These are phyloP conservation scores for Orchesella flavescens DNA, from an alignment of 2,888 invertebrate genomes.

Conservation along the genomic window DNA sequence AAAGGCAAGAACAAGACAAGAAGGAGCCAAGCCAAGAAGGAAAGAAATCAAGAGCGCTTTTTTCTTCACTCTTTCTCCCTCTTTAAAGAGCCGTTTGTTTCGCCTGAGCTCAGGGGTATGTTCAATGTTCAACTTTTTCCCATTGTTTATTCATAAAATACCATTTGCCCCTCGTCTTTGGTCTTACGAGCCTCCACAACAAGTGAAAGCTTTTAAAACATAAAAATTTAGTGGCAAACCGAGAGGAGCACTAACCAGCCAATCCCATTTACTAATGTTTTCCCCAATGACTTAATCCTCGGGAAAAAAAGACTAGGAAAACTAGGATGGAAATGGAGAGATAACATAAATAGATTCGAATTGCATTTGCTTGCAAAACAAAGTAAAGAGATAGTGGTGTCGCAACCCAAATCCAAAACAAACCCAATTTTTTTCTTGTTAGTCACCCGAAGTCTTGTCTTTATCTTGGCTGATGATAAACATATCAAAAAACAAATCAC, in stretches of 20 bases:
- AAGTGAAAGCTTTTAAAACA: background rate
- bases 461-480: no score
- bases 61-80: constrained; percentile 15
- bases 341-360: background rate
- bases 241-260: background rate
- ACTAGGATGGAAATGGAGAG: background rate
- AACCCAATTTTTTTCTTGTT: no score
- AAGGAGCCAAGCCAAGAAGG: background rate
- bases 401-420: no score
- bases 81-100: constrained; percentile 38
- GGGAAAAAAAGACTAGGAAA: no score
- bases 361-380: background rate
- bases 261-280: constrained; percentile 1
- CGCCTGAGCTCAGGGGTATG: constrained; percentile 54
- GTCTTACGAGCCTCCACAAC: background rate
- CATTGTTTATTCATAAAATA: constrained; percentile 27
- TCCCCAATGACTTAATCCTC: constrained; percentile 18
- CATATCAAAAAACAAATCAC: no score
- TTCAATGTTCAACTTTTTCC: constrained; percentile 30
- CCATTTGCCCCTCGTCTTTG: background rate
- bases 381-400: no score
- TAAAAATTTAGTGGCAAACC: no score
- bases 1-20: background rate
- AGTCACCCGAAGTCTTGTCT: no score
- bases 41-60: background rate